Percentiles rank a stretch among this genome's conserved stretches.
These are phyloP conservation scores for Stenolophus ochropezus DNA, from an alignment of 2,888 invertebrate genomes.

Conservation along the genomic window DNA sequence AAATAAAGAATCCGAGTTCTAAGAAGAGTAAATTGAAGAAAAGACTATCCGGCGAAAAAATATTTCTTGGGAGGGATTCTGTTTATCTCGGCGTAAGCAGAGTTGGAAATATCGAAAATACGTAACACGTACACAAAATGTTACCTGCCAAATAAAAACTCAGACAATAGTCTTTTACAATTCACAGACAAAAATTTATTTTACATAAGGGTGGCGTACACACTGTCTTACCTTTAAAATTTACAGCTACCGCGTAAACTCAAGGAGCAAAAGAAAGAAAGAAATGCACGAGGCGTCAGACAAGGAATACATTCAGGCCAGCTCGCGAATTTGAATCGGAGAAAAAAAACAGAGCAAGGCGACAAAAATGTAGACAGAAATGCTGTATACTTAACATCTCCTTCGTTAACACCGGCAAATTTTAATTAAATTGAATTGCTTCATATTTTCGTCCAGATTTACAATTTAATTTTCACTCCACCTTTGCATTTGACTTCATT, in stretches of 20 bases:
- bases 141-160: constrained; percentile 54
- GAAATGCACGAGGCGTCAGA: constrained; percentile 14
- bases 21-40: constrained; percentile 6
- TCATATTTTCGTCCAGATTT: constrained; percentile 2
- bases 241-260: constrained; percentile 53
- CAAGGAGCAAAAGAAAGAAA: constrained; percentile 27
- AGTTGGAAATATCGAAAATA: constrained; percentile 40
- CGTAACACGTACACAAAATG: constrained; percentile 43
- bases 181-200: constrained; percentile 53
- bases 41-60: background rate
- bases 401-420: constrained; percentile 15
- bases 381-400: background rate
- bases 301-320: constrained; percentile 51
- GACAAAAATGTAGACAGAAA: background rate
- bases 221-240: constrained; percentile 57
- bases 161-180: constrained; percentile 56
- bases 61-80: constrained; percentile 24
- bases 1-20: background rate
- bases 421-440: constrained; percentile 21
- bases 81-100: constrained; percentile 29
- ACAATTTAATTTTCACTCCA: background rate
- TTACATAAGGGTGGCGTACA: constrained; percentile 56
- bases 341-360: background rate
- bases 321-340: constrained; percentile 31
- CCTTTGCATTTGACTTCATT: constrained; percentile 11